Evolutionary conservation across 2,888 invertebrate species (phyloP).

Genomic region (Mantis religiosa): DNA sequence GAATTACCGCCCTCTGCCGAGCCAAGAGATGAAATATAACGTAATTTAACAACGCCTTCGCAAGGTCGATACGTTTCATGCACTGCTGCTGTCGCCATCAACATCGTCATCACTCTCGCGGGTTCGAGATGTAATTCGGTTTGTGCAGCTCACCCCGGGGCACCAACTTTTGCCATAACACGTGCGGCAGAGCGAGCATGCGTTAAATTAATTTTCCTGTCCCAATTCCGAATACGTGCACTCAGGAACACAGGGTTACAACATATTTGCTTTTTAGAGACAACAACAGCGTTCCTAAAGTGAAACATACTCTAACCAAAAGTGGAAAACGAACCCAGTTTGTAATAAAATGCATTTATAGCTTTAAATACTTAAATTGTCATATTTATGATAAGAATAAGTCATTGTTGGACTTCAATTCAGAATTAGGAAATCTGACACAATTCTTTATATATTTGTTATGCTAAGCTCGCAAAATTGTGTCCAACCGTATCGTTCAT

Average conservation of each 20-base stretch:
- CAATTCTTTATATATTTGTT: too few species aligned
- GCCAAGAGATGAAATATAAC: not conserved
- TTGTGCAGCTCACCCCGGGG: not conserved
- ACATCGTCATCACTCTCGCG: not conserved
- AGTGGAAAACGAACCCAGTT: too few species aligned
- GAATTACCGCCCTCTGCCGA: not conserved
- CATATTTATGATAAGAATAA: too few species aligned
- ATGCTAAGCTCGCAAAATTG: too few species aligned
- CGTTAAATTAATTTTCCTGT: not conserved
- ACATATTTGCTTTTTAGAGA: too few species aligned
- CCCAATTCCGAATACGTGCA: not conserved
- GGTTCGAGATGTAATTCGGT: not conserved
- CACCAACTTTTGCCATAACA: not conserved
- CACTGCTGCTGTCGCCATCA: not conserved
- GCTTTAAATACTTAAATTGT: too few species aligned
- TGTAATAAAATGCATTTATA: too few species aligned
- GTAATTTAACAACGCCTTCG: not conserved
- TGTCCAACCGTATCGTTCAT: too few species aligned
- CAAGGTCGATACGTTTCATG: not conserved
- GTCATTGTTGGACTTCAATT: too few species aligned
- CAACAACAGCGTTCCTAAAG: too few species aligned
- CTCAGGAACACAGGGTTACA: not conserved
- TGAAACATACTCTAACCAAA: too few species aligned
- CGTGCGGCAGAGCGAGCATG: not conserved
- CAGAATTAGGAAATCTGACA: too few species aligned